These are phyloP conservation scores for Gallinago jamesoni DNA, from an alignment of 2,113 vertebrate species.

Conservation along the genomic window DNA sequence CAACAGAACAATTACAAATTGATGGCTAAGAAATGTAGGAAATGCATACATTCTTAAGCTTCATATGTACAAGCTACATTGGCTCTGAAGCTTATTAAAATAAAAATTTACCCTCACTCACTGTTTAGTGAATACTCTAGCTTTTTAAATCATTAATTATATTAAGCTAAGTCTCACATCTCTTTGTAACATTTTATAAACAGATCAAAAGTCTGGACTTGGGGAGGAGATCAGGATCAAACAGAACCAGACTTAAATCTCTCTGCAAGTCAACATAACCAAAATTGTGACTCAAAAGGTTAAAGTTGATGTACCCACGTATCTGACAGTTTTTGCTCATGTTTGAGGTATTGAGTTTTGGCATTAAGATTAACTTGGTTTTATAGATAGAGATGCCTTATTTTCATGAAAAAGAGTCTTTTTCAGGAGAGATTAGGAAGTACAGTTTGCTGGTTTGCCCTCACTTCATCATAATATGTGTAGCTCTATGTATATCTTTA, in stretches of 20 bases:
- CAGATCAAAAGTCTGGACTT: not conserved
- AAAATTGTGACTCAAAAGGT: not conserved
- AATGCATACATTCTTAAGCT: not conserved
- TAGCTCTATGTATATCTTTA: not conserved
- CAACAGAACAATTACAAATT: not conserved
- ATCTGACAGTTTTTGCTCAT: not conserved
- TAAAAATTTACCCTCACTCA: not conserved
- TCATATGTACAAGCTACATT: not conserved
- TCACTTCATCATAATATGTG: not conserved
- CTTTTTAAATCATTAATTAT: not conserved
- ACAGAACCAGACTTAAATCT: not conserved
- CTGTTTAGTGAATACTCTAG: not conserved
- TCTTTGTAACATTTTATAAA: not conserved
- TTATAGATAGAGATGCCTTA: not conserved
- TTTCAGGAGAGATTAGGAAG: not conserved
- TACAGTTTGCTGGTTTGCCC: not conserved
- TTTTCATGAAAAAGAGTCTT: not conserved
- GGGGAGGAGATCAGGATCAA: not conserved
- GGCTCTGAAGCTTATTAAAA: not conserved
- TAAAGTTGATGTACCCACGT: not conserved
- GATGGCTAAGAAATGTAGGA: not conserved
- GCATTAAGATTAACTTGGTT: not conserved
- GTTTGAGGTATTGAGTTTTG: not conserved
- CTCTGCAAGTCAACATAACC: not conserved
- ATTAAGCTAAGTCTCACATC: not conserved